These are phyloP conservation scores for Apamea epomidion DNA, from an alignment of 2,888 invertebrate species.

Conservation along the genomic window DNA sequence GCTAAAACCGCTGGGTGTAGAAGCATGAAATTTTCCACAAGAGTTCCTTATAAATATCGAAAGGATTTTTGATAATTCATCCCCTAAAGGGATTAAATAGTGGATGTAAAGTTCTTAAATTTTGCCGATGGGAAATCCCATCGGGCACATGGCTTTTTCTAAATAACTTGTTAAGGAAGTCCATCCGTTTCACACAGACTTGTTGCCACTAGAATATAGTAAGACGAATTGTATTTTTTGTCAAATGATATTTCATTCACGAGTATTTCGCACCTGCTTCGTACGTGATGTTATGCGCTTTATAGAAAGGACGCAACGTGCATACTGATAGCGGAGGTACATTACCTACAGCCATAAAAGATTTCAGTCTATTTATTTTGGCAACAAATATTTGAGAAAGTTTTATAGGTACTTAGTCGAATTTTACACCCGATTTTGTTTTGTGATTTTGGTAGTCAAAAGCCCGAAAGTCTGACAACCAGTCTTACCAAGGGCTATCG, in stretches of 20 bases:
- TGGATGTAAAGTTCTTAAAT: background rate
- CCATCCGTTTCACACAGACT: slow-evolving; percentile 20
- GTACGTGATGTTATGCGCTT: slow-evolving; percentile 79
- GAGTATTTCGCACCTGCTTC: slow-evolving; percentile 76
- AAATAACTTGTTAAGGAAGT: slow-evolving; percentile 25
- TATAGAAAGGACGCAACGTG: slow-evolving; percentile 69
- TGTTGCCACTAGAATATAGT: slow-evolving; percentile 13
- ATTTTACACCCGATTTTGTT: background rate
- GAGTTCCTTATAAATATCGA: no score
- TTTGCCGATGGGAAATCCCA: no score
- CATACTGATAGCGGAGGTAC: slow-evolving; percentile 71
- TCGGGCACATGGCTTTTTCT: background rate
- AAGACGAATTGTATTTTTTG: slow-evolving; percentile 5
- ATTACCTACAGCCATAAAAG: slow-evolving; percentile 37
- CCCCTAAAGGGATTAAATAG: no score
- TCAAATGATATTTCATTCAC: slow-evolving; percentile 56
- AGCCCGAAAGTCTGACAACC: no score
- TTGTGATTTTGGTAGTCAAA: background rate
- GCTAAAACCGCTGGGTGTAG: no score
- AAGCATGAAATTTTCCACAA: background rate
- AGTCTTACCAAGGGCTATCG: no score
- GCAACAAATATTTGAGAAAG: slow-evolving; percentile 35
- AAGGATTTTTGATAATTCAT: background rate
- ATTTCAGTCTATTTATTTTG: slow-evolving; percentile 46
- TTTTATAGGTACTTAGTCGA: background rate